Conservation (phyloP, 1,140 invertebrate genomes). For the Eumaeus atala region DNA sequence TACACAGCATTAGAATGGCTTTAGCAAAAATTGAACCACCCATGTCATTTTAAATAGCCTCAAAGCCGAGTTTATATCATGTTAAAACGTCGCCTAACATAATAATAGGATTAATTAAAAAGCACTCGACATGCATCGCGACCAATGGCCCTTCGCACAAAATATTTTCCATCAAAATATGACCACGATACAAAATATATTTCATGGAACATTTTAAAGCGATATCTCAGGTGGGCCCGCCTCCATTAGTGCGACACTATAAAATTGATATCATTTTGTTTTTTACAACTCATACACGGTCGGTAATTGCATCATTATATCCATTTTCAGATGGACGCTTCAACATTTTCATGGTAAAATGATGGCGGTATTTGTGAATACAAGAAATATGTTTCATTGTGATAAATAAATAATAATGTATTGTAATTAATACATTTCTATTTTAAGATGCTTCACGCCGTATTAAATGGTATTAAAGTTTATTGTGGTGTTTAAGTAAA, state of each 20-base stretch:
- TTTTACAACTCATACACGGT: slow-evolving; percentile 31
- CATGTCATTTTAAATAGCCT: slow-evolving; percentile 16
- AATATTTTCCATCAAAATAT: slow-evolving; percentile 10
- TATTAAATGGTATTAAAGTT: too few species aligned
- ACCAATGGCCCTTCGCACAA: slow-evolving; percentile 17
- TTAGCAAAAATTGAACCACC: not conserved
- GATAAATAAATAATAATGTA: too few species aligned
- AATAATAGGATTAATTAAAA: slow-evolving; percentile 8
- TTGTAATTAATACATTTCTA: too few species aligned
- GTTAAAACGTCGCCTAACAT: not conserved
- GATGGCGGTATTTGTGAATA: too few species aligned
- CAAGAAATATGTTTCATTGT: too few species aligned
- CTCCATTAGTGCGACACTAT: slow-evolving; percentile 51
- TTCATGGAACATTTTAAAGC: slow-evolving; percentile 27
- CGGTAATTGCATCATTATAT: slow-evolving; percentile 11
- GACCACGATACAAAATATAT: slow-evolving; percentile 10
- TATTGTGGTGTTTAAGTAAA: too few species aligned
- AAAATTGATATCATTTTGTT: slow-evolving; percentile 54
- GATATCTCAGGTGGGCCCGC: slow-evolving; percentile 30
- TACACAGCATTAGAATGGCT: too few species aligned
- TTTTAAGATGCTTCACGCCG: too few species aligned
- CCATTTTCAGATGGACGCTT: slow-evolving; percentile 3
- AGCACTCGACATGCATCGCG: not conserved
- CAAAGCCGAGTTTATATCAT: too few species aligned
- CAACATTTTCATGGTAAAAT: too few species aligned